Evolutionary conservation across 2,113 vertebrate genomes (phyloP).

Genomic region (Ardeotis arabs): DNA sequence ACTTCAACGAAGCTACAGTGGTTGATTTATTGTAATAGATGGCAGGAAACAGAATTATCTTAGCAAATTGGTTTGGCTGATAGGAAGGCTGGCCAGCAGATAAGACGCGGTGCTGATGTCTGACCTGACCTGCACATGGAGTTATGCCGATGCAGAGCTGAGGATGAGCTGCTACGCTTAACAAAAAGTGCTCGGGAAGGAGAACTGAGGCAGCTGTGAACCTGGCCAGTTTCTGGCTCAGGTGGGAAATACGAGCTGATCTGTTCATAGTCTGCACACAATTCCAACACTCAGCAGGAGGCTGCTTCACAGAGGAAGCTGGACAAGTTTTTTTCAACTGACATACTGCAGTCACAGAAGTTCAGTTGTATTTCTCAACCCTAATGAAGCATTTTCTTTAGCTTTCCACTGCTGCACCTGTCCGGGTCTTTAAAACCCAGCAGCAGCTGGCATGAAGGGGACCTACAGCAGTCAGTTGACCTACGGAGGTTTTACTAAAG

Average conservation of each 20-base stretch:
- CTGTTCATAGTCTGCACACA: background rate
- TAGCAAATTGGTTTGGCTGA: constrained; percentile 47
- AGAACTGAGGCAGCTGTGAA: background rate
- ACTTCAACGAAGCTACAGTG: background rate
- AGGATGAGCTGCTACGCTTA: background rate
- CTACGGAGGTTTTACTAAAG: background rate
- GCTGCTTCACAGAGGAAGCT: background rate
- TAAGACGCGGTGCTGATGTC: background rate
- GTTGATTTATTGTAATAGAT: constrained; percentile 54
- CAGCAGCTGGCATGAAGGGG: background rate
- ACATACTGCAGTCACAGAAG: background rate
- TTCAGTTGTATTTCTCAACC: background rate
- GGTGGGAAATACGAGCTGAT: background rate
- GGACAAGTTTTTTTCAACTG: background rate
- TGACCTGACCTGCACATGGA: background rate
- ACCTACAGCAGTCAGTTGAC: background rate
- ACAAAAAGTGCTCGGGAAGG: background rate
- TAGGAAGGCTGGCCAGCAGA: constrained; percentile 32
- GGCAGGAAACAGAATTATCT: constrained; percentile 52
- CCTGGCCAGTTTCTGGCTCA: background rate
- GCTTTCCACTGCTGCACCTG: background rate
- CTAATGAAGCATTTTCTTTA: background rate
- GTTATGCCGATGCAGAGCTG: background rate
- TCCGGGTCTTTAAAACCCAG: background rate
- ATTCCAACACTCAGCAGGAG: background rate